A percentile compares a stretch with the other conserved stretches of the same genome.
These are phyloP conservation scores for Papilio xuthus DNA, from an alignment of 1,140 invertebrate genomes.

Conservation along the genomic window DNA sequence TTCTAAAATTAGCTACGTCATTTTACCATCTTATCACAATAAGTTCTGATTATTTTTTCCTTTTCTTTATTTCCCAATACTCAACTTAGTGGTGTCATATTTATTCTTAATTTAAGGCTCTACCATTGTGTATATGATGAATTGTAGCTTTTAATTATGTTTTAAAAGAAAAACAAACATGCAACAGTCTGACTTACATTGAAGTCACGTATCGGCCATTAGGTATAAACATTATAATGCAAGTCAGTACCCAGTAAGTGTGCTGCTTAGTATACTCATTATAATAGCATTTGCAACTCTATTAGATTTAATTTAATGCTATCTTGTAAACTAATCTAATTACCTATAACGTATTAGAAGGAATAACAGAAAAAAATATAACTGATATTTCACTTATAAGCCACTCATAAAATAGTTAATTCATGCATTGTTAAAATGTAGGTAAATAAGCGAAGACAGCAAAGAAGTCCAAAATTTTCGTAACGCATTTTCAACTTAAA, in stretches of 20 bases:
- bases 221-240: slow-evolving; percentile 46
- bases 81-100: background rate
- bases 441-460: no score
- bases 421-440: background rate
- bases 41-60: no score
- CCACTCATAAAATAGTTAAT: no score
- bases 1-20: no score
- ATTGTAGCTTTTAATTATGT: background rate
- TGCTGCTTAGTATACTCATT: background rate
- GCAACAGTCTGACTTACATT: slow-evolving; percentile 45
- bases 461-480: no score
- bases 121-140: background rate
- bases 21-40: no score
- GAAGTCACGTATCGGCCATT: slow-evolving; percentile 59
- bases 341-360: background rate
- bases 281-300: slow-evolving; percentile 8
- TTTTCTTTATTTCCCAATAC: no score
- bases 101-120: background rate
- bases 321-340: background rate
- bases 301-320: background rate
- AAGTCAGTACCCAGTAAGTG: background rate
- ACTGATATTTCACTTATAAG: no score
- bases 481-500: no score
- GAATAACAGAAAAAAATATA: background rate
- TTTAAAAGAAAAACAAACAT: background rate